Evolutionary conservation across 1,140 invertebrate species (phyloP).

Genomic region (Caenorhabditis remanei): DNA sequence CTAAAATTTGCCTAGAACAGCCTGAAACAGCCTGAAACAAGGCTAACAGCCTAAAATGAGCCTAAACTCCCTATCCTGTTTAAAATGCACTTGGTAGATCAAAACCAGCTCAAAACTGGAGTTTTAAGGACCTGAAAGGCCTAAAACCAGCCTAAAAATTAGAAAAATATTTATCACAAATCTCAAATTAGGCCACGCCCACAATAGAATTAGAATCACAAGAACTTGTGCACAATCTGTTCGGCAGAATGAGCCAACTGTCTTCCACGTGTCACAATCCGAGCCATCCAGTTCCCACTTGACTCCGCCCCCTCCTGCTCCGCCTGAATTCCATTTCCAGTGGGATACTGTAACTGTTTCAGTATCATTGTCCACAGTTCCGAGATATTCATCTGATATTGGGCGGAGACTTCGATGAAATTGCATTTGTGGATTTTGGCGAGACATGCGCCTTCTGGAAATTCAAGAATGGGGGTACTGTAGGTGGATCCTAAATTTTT

Average conservation of each 20-base stretch:
- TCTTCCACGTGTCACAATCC: conserved; percentile 25
- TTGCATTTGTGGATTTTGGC: conserved; percentile 38
- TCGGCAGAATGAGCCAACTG: conserved; percentile 39
- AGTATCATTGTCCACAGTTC: conserved; percentile 6
- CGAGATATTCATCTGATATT: conserved; percentile 33
- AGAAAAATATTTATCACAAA: too few species aligned
- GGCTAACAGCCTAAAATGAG: too few species aligned
- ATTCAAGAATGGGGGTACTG: background rate
- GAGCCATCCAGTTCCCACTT: conserved; percentile 18
- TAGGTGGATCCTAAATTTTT: too few species aligned
- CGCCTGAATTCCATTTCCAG: too few species aligned
- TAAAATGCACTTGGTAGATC: too few species aligned
- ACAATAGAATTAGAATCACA: background rate
- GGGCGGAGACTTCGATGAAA: conserved; percentile 28
- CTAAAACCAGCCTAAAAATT: too few species aligned
- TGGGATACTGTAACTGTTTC: conserved; percentile 15
- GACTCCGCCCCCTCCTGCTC: background rate
- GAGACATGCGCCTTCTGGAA: conserved; percentile 30
- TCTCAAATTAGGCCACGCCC: too few species aligned
- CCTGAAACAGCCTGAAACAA: too few species aligned
- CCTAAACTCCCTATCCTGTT: too few species aligned
- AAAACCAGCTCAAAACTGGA: too few species aligned
- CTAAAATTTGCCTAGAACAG: too few species aligned
- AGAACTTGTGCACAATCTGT: conserved; percentile 36
- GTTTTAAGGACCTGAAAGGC: too few species aligned